Base-by-base conservation (phyloP, 1,140 invertebrate genomes). In the Pissodes strobi region DNA sequence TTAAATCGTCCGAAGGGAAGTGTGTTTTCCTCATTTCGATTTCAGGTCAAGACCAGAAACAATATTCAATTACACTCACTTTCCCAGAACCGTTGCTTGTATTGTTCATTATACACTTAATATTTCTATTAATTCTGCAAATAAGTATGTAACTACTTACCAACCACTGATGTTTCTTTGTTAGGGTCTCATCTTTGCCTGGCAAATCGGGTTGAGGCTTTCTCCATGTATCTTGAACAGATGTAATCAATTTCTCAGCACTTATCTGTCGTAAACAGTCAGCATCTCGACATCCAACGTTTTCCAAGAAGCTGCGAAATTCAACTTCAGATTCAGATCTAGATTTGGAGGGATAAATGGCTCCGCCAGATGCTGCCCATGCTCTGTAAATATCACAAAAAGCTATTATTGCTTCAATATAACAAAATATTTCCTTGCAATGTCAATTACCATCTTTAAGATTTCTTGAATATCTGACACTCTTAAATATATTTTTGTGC, bases 311-410 rank as follows among this genome's bases (percentile, higher is more conserved):
- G 12, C 76, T 76, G 27, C 83, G 78, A 62, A 86, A 88, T 9
- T 82, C 74, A 37, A 79, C 79, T 71, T 91, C 86, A 0, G 86
- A 84, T 19, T 87, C 82, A 0, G 78, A 70, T 1, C 90, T 72
- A 0, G 83, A 73, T 43, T 84, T 85, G 0, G 84, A 85, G 0
- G 90, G 89, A 49, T 86, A 88, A 13, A 87, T 83, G 0, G 87
- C 85, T 5, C 88, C 86, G 0, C 88, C 83, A 1, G 89, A 91
- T 0, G 89, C 87, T 0, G 90, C 83, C 90, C 90, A 92, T 1
- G 86, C 88, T 39, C 86, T 78, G 34, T 10, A 12, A 58, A 21
- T 18, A 55, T 46, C 5, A 5, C 25, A 27, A 27, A 5, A 5
- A 27, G 25, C 9, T 5, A 27, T 5, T 5, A 27, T 27, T 27